Evolutionary conservation across 2,113 vertebrate species (phyloP).

Genomic region (Pluvianellus socialis): DNA sequence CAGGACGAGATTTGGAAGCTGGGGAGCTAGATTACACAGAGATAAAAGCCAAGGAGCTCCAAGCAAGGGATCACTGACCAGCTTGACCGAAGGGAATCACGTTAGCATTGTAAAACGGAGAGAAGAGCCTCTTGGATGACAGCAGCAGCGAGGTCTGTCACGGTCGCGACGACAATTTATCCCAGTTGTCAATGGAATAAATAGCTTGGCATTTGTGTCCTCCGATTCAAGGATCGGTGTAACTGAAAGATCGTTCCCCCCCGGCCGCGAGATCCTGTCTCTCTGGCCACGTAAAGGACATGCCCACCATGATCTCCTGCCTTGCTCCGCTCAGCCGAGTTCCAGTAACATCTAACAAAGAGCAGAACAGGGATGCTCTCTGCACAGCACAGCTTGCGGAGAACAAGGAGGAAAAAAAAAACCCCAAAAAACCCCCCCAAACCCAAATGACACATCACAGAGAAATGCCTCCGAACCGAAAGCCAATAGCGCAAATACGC

Average conservation of each 20-base stretch:
- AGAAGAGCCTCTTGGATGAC: neutral
- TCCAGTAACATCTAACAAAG: neutral
- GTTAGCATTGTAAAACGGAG: neutral
- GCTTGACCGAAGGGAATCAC: neutral
- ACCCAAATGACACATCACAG: neutral
- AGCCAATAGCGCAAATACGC: neutral
- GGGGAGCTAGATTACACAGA: neutral
- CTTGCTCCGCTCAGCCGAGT: neutral
- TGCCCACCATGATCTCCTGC: fast-evolving
- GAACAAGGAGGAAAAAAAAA: neutral
- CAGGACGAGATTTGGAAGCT: neutral
- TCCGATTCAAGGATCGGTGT: neutral
- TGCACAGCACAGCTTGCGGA: neutral
- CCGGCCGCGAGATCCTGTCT: neutral
- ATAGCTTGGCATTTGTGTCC: neutral
- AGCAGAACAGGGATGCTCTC: neutral
- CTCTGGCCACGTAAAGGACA: neutral
- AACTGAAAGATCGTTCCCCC: neutral
- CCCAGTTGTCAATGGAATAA: neutral
- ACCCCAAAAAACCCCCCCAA: neutral
- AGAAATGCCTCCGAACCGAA: neutral
- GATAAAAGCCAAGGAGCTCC: neutral
- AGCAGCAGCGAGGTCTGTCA: neutral
- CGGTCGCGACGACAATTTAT: neutral
- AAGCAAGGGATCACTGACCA: neutral